Percentiles rank a stretch among this genome's conserved stretches.
Evolutionary conservation across 1,140 invertebrate genomes (phyloP).

Genomic region (Cherax quadricarinatus): DNA sequence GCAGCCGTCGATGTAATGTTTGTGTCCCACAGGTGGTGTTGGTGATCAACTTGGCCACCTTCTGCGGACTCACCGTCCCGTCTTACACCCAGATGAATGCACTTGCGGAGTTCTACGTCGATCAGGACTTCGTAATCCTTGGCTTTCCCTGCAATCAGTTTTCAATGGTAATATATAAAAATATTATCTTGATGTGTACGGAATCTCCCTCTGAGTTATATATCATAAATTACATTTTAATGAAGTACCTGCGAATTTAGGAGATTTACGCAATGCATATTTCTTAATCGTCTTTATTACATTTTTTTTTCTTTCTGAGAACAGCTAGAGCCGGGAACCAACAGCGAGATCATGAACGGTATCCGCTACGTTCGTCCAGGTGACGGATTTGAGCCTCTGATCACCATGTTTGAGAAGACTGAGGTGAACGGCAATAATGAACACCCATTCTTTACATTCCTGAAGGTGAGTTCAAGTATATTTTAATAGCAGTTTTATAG

Average conservation of each 20-base stretch:
- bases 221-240: too few species aligned
- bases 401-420: constrained; percentile 79
- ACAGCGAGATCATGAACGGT: constrained; percentile 80
- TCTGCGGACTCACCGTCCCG: constrained; percentile 77
- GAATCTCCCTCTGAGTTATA: too few species aligned
- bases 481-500: not conserved
- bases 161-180: constrained; percentile 76
- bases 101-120: constrained; percentile 76
- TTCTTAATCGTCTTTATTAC: not conserved
- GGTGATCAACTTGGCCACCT: constrained; percentile 80
- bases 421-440: constrained; percentile 81
- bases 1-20: too few species aligned
- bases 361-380: constrained; percentile 81
- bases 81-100: constrained; percentile 79
- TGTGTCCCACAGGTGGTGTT: constrained; percentile 75
- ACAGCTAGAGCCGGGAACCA: constrained; percentile 74
- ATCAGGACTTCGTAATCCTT: constrained; percentile 74
- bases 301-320: not conserved
- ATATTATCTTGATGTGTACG: too few species aligned
- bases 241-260: too few species aligned
- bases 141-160: constrained; percentile 78
- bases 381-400: constrained; percentile 79
- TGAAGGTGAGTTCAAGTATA: constrained; percentile 78
- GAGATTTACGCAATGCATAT: not conserved
- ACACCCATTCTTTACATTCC: constrained; percentile 80